Evolutionary conservation across 2,888 invertebrate species (phyloP).

Genomic region (Lithophane semibrunnea): DNA sequence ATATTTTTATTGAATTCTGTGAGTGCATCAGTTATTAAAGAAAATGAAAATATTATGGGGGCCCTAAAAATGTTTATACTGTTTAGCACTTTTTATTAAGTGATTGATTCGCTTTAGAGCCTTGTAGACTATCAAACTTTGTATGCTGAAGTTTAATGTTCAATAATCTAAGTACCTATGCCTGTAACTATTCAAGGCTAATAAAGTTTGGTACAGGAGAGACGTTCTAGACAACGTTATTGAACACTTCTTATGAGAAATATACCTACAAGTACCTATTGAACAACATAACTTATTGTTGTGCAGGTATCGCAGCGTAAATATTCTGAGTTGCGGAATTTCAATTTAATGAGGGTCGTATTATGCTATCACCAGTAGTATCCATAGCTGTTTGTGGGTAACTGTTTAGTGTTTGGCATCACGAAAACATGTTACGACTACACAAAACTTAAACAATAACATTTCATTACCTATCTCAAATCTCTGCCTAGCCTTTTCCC

Average conservation of each 20-base stretch:
- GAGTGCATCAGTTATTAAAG: constrained; percentile 43
- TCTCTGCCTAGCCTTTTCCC: no score
- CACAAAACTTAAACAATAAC: background rate
- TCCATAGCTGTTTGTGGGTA: background rate
- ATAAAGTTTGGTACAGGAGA: background rate
- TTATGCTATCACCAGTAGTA: background rate
- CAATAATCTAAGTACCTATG: background rate
- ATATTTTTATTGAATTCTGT: constrained; percentile 49
- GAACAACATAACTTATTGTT: background rate
- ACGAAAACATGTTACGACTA: background rate
- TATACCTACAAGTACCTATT: no score
- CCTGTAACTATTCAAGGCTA: background rate
- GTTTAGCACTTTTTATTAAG: background rate
- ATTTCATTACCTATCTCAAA: background rate
- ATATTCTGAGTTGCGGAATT: background rate
- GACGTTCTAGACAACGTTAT: background rate
- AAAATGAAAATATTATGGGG: constrained; percentile 15
- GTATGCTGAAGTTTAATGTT: constrained; percentile 2
- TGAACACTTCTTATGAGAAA: no score
- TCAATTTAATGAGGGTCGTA: background rate
- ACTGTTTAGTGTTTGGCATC: background rate
- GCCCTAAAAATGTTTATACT: background rate
- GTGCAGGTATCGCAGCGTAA: background rate
- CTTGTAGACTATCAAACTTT: constrained; percentile 1
- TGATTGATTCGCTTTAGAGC: constrained; percentile 17